Conservation (phyloP, 35 echinoderm and acorn worm genomes). For the Apostichopus californicus region DNA sequence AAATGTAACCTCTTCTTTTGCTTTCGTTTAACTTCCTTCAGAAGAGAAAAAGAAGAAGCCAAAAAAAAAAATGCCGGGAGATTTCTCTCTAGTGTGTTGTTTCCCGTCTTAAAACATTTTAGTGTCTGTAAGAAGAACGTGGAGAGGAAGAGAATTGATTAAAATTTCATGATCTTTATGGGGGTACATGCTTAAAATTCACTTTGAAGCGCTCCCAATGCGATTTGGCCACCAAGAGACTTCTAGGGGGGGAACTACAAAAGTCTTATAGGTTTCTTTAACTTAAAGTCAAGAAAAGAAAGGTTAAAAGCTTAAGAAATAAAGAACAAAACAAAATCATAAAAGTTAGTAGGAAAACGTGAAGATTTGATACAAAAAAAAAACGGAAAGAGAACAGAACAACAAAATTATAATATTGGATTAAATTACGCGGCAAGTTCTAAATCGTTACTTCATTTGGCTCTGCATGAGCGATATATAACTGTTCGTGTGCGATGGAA, state of each 20-base stretch:
- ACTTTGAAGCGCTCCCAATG: constrained; percentile 45
- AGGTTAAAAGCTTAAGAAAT: constrained; percentile 6
- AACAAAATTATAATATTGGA: background rate
- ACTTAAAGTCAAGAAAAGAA: background rate
- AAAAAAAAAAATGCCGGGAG: constrained; percentile 29
- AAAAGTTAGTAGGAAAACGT: background rate
- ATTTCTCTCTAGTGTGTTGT: background rate
- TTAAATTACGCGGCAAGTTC: constrained; percentile 21
- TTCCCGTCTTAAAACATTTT: constrained; percentile 9
- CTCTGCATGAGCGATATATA: background rate
- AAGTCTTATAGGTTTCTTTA: background rate
- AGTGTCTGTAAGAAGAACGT: constrained; percentile 17
- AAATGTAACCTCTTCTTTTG: constrained; percentile 15
- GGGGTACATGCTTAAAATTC: constrained; percentile 37
- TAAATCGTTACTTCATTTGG: background rate
- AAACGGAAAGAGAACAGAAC: background rate
- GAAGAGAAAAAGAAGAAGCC: background rate
- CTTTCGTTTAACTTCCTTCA: background rate
- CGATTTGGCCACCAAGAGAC: constrained; percentile 22
- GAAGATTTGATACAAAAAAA: background rate
- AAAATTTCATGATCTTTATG: constrained; percentile 50
- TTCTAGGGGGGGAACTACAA: constrained; percentile 3
- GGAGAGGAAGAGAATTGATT: constrained; percentile 24
- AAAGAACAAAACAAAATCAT: background rate
- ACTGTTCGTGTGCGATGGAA: background rate